These are phyloP conservation scores for Steinernema scapterisci DNA, from an alignment of 2,888 invertebrate species.

Conservation along the genomic window DNA sequence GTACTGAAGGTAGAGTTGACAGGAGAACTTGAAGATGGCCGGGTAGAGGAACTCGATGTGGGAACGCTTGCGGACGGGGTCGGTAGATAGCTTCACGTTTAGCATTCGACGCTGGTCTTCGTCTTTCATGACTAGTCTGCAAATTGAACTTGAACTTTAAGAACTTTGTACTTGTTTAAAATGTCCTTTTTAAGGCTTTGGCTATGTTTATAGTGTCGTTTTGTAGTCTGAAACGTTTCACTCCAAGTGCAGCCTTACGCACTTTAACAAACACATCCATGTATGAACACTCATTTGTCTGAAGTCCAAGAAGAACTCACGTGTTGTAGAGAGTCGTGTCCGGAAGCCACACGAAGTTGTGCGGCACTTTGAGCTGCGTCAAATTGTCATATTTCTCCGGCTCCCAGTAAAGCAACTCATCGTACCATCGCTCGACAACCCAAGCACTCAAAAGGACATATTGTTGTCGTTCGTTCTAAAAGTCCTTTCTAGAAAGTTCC, in stretches of 20 bases:
- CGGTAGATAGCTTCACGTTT: constrained; percentile 39
- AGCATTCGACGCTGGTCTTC: constrained; percentile 41
- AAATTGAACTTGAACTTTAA: too few species aligned
- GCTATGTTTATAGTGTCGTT: too few species aligned
- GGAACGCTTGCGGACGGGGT: constrained; percentile 29
- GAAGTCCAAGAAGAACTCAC: constrained; percentile 19
- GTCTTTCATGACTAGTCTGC: constrained; percentile 42
- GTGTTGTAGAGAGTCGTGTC: constrained; percentile 44
- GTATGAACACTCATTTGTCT: too few species aligned
- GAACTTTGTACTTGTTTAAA: too few species aligned
- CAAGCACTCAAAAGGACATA: constrained; percentile 40
- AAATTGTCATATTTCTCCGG: constrained; percentile 40
- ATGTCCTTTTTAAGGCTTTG: too few species aligned
- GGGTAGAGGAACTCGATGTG: constrained; percentile 41
- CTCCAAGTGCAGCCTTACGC: too few species aligned
- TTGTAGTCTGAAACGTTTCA: too few species aligned
- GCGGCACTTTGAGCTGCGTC: constrained; percentile 39
- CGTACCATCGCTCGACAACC: constrained; percentile 44
- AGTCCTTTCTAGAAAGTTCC: not conserved
- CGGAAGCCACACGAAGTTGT: constrained; percentile 38
- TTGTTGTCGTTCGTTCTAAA: constrained; percentile 44
- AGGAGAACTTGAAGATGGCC: constrained; percentile 43
- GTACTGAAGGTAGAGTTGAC: constrained; percentile 40
- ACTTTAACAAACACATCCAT: too few species aligned
- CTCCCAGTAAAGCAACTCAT: constrained; percentile 44